Base-by-base conservation (phyloP, 2,797 vertebrate genomes). In the Microctenopoma stevenorrisi region DNA sequence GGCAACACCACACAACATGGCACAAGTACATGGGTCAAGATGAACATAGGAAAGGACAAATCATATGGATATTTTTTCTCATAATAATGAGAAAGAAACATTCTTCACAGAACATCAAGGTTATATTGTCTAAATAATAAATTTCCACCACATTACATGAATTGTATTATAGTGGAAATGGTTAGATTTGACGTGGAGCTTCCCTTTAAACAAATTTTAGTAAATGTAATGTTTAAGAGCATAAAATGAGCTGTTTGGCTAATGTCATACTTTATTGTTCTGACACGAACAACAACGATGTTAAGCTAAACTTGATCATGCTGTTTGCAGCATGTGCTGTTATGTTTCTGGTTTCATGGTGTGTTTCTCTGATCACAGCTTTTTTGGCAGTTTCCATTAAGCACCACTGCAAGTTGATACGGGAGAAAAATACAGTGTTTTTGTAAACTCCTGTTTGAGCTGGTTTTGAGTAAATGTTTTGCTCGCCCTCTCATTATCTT, bases 401-500 rank as follows among this genome's bases (percentile, higher is more conserved):
- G 18, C 5, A n/a, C 4, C 18, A 37, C 38, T 38, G 22, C 49
- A 35, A 18, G 4, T 16, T 10, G 3, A 42, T 2, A 37, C 42
- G 8, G 26, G 3, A 28, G 25, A 12, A 30, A 40, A 43, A 37
- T 50, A 9, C 18, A 33, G 10, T 44, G 28, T 47, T 40, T 50
- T 53, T 22, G 9, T 33, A 37, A 58, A 63, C n/a, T 55, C 28
- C 14, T 26, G 25, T 50, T 49, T 14, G 4, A 26, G 14, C 40
- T 40, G 12, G 16, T 33, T 18, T 58, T 46, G 37, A 60, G 48
- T 80, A 47, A 70, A 77, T 33, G 33, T 38, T 26, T 22, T 1
- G 58, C 26, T 44, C 49, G 35, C 51, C 55, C 25, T 69, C 18
- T 47, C 38, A 64, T 67, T 49, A 37, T 74, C 40, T 67, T 63